Evolutionary conservation across 2,888 invertebrate genomes (phyloP).

Genomic region (Ecliptopera silaceata): DNA sequence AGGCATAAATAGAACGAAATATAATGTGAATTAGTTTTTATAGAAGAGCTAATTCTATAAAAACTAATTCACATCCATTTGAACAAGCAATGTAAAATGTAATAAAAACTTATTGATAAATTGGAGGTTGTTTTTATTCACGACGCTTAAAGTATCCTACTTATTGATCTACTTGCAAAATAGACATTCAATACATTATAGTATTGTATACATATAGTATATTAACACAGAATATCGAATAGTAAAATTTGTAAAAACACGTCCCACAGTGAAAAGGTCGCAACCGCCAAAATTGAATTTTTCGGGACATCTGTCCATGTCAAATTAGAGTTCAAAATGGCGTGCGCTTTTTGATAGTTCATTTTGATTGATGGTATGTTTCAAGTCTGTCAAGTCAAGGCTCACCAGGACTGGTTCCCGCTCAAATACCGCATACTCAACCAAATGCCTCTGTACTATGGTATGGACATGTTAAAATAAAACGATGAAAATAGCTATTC

Average conservation of each 20-base stretch:
- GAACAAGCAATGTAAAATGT: not conserved
- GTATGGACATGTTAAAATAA: not conserved
- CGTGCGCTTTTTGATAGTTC: not conserved
- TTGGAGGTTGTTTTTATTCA: not conserved
- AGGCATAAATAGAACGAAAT: too few species aligned
- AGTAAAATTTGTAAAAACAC: too few species aligned
- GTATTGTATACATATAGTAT: too few species aligned
- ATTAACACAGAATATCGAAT: too few species aligned
- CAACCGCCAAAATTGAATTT: conserved; percentile 1
- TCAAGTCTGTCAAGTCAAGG: conserved; percentile 26
- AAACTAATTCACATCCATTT: not conserved
- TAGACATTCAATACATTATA: too few species aligned
- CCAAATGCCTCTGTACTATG: conserved; percentile 11
- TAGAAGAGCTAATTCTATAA: too few species aligned
- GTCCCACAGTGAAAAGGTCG: not conserved
- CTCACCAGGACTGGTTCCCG: conserved; percentile 14
- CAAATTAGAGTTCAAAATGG: conserved; percentile 1
- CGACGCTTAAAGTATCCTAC: not conserved
- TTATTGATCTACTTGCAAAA: not conserved
- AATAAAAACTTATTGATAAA: not conserved
- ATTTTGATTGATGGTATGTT: conserved; percentile 17
- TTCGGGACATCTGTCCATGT: not conserved
- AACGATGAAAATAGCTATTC: not conserved
- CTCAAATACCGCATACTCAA: conserved; percentile 9
- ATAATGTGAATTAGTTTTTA: too few species aligned